A percentile compares a stretch with the other conserved stretches of the same genome.
Evolutionary conservation across 2,888 invertebrate species (phyloP).

Genomic region (Chymomyza procnemis): DNA sequence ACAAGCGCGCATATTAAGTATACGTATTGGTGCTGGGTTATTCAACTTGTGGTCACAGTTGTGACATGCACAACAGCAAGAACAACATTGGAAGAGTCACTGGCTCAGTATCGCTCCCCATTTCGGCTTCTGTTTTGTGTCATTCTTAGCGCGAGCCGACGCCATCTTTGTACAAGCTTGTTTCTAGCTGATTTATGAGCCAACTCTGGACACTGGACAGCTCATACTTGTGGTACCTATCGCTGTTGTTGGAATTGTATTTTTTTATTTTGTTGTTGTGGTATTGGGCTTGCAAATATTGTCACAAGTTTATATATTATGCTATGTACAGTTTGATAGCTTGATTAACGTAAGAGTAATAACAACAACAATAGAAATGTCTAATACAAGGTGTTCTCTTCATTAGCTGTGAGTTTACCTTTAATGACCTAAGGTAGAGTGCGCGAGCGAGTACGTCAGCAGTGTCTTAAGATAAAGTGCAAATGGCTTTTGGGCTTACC

Average conservation of each 20-base stretch:
- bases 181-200: constrained; percentile 66
- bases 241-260: constrained; percentile 8
- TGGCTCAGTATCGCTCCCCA: not conserved
- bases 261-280: too few relatives aligned
- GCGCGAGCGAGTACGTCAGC: not conserved
- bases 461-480: not conserved
- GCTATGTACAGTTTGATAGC: constrained; percentile 19
- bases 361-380: constrained; percentile 20
- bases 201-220: constrained; percentile 13
- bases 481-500: constrained; percentile 79
- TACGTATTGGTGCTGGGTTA: constrained; percentile 30
- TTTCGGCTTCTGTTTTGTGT: not conserved
- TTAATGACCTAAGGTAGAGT: not conserved
- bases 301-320: constrained; percentile 46
- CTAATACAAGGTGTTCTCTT: not conserved
- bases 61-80: too few relatives aligned
- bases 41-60: constrained; percentile 44
- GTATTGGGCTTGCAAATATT: constrained; percentile 55
- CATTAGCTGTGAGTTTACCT: not conserved
- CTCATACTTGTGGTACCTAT: not conserved
- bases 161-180: constrained; percentile 36
- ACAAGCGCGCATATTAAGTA: constrained; percentile 35
- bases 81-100: too few relatives aligned
- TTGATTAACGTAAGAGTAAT: constrained; percentile 51
- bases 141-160: not conserved